Evolutionary conservation across 2,797 vertebrate species (phyloP), one percentile per base, ranked within the genome.

Genomic region (Myotis planiceps): DNA sequence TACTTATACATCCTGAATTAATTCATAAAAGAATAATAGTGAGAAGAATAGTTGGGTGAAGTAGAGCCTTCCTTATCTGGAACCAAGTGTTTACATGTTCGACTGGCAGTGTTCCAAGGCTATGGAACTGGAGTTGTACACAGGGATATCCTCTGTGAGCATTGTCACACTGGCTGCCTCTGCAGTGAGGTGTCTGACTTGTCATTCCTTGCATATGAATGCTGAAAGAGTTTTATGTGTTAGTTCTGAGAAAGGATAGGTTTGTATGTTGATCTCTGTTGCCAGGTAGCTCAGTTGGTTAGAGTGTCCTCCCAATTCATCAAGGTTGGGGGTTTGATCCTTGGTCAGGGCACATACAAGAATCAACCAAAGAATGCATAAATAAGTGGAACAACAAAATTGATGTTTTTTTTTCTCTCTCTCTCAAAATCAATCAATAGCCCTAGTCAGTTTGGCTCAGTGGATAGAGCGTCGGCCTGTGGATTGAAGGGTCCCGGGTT

Each of bases 201-300:
- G 72, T n/a, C 18, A 25, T 72, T 91, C 29, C 34, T 95, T 89
- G 75, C 21, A 69, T 72, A n/a, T 45, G 65, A 51, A 75, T 76
- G 32, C 74, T 53, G 63, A 83, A 78, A 89, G 32, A 71, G 10
- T 76, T 95, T 75, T 45, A 32, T 74, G 42, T 84, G 4, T 90
- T 93, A 34, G 34, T 84, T 94, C 32, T 78, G 45, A 84, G 80
- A 76, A 87, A 87, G 18, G 55, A 60, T 80, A 87, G 78, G 58
- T 89, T 71, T 78, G 29, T 45, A 45, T 83, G n/a, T 87, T 79
- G 71, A 83, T 58, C 29, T 96, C 53, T 74, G 49, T n/a, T 93
- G n/a, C 63, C n/a, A 9, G n/a, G 16, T 66, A 66, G 63, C 63
- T 66, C 63, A 66, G n/a, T 66, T 66, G n/a, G 16, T 32, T 66